Evolutionary conservation across 2,797 vertebrate species (phyloP).

Genomic region (Tragelaphus oryx): DNA sequence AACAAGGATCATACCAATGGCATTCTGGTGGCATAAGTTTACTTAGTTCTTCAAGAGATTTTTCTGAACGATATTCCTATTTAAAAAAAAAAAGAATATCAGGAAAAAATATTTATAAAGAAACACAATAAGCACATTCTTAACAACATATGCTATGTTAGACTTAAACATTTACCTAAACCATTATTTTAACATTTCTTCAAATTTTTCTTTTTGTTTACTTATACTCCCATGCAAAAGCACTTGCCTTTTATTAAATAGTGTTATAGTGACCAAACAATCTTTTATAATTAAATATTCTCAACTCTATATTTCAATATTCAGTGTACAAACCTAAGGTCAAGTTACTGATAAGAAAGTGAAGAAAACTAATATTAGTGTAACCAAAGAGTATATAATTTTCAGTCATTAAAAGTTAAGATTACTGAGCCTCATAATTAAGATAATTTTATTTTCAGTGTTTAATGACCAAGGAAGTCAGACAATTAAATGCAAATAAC

Average conservation of each 20-base stretch:
- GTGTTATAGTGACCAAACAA: background rate
- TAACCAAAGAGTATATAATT: slow-evolving; percentile 15
- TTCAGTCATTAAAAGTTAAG: slow-evolving; percentile 37
- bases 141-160: background rate
- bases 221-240: background rate
- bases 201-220: slow-evolving; percentile 10
- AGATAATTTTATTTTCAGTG: slow-evolving; percentile 16
- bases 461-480: slow-evolving; percentile 14
- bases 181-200: background rate
- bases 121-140: background rate
- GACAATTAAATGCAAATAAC: background rate
- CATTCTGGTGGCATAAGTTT: slow-evolving; percentile 98
- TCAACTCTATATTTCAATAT: slow-evolving; percentile 41
- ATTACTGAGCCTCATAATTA: slow-evolving; percentile 34
- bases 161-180: background rate
- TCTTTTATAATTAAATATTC: slow-evolving; percentile 30
- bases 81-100: slow-evolving; percentile 19
- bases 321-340: background rate
- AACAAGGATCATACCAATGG: slow-evolving; percentile 89
- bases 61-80: slow-evolving; percentile 98
- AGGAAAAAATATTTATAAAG: slow-evolving; percentile 34
- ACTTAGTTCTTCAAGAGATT: slow-evolving; percentile 94
- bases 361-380: background rate
- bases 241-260: background rate
- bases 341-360: slow-evolving; percentile 27